Conservation (phyloP, 2,888 invertebrate genomes). For the Cecidostiba fungosa region DNA sequence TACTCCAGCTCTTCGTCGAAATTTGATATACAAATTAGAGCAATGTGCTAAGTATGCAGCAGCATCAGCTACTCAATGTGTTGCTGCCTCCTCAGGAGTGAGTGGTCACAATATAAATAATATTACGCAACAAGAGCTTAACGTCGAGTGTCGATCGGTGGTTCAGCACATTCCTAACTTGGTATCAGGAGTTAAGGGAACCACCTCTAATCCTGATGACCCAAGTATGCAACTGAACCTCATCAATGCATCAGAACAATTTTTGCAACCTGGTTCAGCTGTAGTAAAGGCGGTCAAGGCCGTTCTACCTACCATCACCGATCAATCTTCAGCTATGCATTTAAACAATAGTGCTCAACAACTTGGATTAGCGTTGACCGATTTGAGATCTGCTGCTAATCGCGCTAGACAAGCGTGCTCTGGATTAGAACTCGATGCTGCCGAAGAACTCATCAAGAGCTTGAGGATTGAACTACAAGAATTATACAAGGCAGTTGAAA, state of each 20-base stretch:
- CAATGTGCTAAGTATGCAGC: conserved; percentile 91
- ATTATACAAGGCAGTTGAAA: conserved; percentile 88
- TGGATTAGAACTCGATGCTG: conserved; percentile 92
- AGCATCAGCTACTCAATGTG: conserved; percentile 94
- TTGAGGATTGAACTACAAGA: conserved; percentile 92
- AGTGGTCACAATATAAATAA: conserved; percentile 87
- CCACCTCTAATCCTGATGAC: conserved; percentile 86
- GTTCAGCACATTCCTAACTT: conserved; percentile 91
- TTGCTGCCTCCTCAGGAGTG: conserved; percentile 93
- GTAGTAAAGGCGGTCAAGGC: conserved; percentile 90
- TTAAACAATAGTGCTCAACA: conserved; percentile 87
- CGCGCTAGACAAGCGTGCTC: conserved; percentile 90
- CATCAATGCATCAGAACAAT: conserved; percentile 91
- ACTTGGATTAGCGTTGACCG: conserved; percentile 85
- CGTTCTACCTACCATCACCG: conserved; percentile 90
- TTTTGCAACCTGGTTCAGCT: conserved; percentile 87
- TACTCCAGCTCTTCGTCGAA: conserved; percentile 87
- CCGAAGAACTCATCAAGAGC: conserved; percentile 90
- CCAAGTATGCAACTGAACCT: conserved; percentile 90
- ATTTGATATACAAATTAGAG: conserved; percentile 82
- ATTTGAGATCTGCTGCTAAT: conserved; percentile 85
- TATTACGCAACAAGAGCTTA: conserved; percentile 86
- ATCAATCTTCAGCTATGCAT: conserved; percentile 89
- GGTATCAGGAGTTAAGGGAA: conserved; percentile 89
- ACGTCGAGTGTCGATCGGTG: conserved; percentile 88